Evolutionary conservation across 2,797 vertebrate genomes (phyloP).

Genomic region (Tympanoctomys barrerae): DNA sequence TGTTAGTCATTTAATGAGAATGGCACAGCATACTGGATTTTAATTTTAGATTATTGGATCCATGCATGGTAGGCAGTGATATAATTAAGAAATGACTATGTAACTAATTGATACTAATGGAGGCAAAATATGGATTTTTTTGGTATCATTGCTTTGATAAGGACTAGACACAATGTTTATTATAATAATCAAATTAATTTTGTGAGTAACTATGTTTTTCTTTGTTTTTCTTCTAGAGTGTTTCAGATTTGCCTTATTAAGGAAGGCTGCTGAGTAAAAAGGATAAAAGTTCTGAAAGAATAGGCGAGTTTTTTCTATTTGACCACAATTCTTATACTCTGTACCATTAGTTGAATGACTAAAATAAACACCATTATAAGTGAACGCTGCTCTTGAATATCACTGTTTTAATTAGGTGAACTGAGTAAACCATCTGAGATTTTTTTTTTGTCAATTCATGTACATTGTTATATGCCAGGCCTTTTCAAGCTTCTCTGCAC

Average conservation of each 20-base stretch:
- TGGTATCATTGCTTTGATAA: constrained; percentile 69
- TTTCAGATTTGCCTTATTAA: constrained; percentile 51
- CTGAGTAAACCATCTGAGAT: neutral
- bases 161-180: constrained; percentile 68
- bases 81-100: constrained; percentile 82
- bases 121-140: constrained; percentile 74
- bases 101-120: constrained; percentile 84
- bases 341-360: neutral
- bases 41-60: constrained; percentile 77
- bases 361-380: neutral
- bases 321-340: neutral
- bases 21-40: constrained; percentile 75
- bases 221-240: constrained; percentile 50
- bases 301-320: neutral
- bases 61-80: constrained; percentile 77
- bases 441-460: neutral
- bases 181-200: constrained; percentile 79
- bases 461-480: neutral
- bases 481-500: constrained; percentile 19
- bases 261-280: constrained; percentile 52
- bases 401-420: neutral
- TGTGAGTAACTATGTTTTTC: constrained; percentile 57
- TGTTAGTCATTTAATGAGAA: constrained; percentile 82
- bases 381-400: neutral
- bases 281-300: constrained; percentile 28